A percentile compares a stretch with the other conserved stretches of the same genome.
Conservation (phyloP, 2,888 invertebrate genomes). For the Pheosia gnoma region DNA sequence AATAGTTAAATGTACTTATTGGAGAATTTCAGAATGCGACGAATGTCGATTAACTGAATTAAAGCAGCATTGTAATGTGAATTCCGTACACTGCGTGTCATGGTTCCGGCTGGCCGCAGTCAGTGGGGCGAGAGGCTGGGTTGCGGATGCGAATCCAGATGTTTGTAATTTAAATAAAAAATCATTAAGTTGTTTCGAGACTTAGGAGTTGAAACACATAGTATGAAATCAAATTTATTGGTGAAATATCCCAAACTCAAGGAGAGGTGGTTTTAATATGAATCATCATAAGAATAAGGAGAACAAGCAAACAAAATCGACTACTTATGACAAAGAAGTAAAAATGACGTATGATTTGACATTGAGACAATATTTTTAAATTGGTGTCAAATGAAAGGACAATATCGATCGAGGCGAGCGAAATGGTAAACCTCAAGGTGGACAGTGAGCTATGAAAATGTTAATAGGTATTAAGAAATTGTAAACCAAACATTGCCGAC, state of each 20-base stretch:
- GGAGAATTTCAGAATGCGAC: conserved; percentile 27
- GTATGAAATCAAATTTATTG: background rate
- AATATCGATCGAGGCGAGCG: conserved; percentile 30
- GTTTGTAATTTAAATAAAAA: conserved; percentile 11
- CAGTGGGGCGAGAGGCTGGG: conserved; percentile 19
- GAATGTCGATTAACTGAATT: conserved; percentile 43
- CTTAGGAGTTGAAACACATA: conserved; percentile 11
- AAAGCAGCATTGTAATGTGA: conserved; percentile 35
- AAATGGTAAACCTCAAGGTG: conserved; percentile 46
- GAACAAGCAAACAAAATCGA: background rate
- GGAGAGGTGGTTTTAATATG: no score
- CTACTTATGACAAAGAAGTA: background rate
- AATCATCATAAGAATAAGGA: background rate
- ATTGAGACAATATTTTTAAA: conserved; percentile 32
- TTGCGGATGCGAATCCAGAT: conserved; percentile 8
- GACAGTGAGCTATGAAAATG: conserved; percentile 47
- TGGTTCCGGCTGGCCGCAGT: conserved; percentile 45
- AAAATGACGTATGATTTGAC: conserved; percentile 19
- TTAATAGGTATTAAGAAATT: conserved; percentile 45
- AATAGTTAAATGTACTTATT: conserved; percentile 4
- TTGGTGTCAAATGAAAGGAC: conserved; percentile 45
- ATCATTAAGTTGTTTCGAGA: conserved; percentile 12
- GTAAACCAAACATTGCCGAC: conserved; percentile 51
- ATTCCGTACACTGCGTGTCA: conserved; percentile 45
- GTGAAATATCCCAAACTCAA: no score